phyloP scores from a whole-genome alignment of 2,113 vertebrate genomes.

The Aegypius monachus region DNA sequence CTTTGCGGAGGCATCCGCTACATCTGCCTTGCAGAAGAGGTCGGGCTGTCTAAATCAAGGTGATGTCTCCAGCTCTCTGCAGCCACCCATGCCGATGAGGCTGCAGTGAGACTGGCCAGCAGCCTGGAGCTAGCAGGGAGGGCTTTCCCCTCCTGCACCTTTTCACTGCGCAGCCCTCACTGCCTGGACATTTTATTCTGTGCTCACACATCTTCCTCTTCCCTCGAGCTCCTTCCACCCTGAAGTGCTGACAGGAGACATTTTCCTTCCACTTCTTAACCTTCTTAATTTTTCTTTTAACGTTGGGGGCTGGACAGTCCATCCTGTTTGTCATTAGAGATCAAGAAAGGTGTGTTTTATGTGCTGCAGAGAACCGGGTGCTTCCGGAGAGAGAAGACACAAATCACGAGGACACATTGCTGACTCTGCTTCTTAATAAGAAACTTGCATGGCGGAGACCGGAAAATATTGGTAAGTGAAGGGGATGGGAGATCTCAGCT shows the following conservation, averaged over 20 bases:
- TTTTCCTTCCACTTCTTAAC: neutral
- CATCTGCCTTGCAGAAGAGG: neutral
- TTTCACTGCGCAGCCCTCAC: neutral
- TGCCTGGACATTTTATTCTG: neutral
- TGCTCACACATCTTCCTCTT: neutral
- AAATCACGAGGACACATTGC: conserved; percentile 37
- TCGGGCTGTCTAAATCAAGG: neutral
- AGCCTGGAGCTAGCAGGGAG: neutral
- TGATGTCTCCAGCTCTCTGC: neutral
- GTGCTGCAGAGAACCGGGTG: conserved; percentile 55
- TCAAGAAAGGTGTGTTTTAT: neutral
- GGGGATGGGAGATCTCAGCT: neutral
- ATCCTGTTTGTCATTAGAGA: neutral
- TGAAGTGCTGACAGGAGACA: neutral
- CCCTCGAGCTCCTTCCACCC: neutral
- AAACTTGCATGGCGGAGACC: conserved; percentile 43
- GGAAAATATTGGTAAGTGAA: conserved; percentile 44
- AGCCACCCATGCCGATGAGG: neutral
- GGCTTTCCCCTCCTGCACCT: neutral
- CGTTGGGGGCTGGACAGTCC: neutral
- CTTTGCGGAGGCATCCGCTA: neutral
- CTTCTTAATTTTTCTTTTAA: neutral
- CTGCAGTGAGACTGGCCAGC: conserved; percentile 5
- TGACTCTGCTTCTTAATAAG: conserved; percentile 65
- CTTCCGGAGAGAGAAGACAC: conserved; percentile 58